A percentile compares a stretch with the other conserved stretches of the same genome.
Conservation (phyloP, 2,113 vertebrate genomes). For the Oryzias javanicus region DNA sequence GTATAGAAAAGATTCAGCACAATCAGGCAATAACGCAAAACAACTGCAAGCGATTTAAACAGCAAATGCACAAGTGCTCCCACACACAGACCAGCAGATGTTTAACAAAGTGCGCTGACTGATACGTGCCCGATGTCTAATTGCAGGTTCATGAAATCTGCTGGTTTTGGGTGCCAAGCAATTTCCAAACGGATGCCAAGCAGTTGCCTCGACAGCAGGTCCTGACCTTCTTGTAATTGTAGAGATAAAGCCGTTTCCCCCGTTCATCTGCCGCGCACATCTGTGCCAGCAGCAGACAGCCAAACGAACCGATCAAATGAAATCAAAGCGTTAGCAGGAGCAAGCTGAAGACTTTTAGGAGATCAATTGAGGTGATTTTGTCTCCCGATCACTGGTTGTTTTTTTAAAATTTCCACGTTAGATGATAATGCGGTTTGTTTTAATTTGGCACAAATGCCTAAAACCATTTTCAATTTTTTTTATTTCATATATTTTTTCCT, state of each 20-base stretch:
- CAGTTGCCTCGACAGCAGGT: conserved; percentile 64
- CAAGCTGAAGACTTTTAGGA: conserved; percentile 4
- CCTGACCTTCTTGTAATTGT: conserved; percentile 70
- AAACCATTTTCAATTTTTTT: too few species aligned
- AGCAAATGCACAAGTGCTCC: conserved; percentile 13
- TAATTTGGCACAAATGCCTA: too few species aligned
- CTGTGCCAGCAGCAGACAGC: conserved; percentile 31
- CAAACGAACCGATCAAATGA: conserved; percentile 9
- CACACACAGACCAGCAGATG: conserved; percentile 57
- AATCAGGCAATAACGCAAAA: neutral
- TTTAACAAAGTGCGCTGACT: conserved; percentile 58
- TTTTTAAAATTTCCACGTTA: too few species aligned
- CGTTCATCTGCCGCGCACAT: conserved; percentile 63
- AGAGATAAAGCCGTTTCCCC: conserved; percentile 58
- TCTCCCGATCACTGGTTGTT: too few species aligned
- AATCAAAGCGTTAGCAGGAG: conserved; percentile 8
- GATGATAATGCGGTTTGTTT: too few species aligned
- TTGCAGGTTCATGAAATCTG: conserved; percentile 71
- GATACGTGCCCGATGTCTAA: conserved; percentile 70
- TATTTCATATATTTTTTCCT: neutral
- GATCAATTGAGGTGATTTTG: neutral
- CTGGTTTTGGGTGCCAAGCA: conserved; percentile 66
- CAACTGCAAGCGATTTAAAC: conserved; percentile 1
- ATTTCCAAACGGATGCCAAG: conserved; percentile 63
- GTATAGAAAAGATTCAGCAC: neutral